Evolutionary conservation across 2,113 vertebrate genomes (phyloP).

Genomic region (Sorex araneus): DNA sequence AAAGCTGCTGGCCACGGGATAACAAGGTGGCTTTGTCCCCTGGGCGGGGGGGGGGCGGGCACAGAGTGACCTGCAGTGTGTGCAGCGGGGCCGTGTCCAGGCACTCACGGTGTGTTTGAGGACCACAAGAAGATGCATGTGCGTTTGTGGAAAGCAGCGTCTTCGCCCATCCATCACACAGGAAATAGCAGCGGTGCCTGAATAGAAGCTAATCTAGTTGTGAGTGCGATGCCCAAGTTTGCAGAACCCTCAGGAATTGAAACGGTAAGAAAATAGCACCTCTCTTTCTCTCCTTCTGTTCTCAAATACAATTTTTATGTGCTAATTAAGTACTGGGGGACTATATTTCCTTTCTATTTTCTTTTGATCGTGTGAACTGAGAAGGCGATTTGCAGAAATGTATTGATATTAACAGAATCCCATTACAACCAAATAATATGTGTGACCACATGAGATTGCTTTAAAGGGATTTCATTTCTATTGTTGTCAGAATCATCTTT

Average conservation of each 20-base stretch:
- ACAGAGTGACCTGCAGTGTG: not conserved
- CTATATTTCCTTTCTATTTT: conserved; percentile 51
- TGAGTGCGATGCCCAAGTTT: conserved; percentile 19
- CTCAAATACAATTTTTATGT: conserved; percentile 73
- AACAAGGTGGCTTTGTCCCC: not conserved
- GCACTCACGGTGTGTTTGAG: not conserved
- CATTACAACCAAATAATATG: conserved; percentile 64
- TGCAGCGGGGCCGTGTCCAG: accelerated
- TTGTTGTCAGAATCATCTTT: conserved; percentile 36
- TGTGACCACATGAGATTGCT: conserved; percentile 57
- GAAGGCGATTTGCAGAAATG: conserved; percentile 66
- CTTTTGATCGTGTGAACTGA: conserved; percentile 65
- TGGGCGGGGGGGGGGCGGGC: not conserved
- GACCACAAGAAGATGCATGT: not conserved
- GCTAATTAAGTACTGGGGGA: conserved; percentile 69
- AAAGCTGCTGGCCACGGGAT: too few species aligned
- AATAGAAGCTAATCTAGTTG: conserved; percentile 20
- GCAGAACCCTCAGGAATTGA: conserved; percentile 41
- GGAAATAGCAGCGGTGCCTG: not conserved
- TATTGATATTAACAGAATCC: conserved; percentile 73
- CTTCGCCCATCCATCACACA: conserved; percentile 24
- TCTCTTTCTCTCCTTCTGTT: conserved; percentile 56
- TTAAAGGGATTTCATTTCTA: conserved; percentile 49
- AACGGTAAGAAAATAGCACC: conserved; percentile 62
- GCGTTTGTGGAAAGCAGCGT: not conserved